A percentile compares a stretch with the other conserved stretches of the same genome.
Conservation (phyloP, 2,113 vertebrate genomes). For the Todiramphus chloris region DNA sequence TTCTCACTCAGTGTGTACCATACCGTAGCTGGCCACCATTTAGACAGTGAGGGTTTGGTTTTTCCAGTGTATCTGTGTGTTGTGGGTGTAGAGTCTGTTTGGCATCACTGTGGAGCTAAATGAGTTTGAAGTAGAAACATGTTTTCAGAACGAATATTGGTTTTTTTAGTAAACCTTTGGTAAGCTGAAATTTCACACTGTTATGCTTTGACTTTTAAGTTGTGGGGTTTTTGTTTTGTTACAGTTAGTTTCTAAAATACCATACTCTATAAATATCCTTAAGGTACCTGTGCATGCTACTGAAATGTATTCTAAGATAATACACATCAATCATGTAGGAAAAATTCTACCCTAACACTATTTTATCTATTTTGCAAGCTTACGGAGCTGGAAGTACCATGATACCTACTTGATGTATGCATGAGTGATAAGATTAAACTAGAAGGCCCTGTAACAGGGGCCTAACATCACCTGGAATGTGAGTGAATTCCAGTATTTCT, state of each 20-base stretch:
- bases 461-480: not conserved
- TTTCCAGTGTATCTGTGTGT: not conserved
- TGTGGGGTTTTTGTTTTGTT: not conserved
- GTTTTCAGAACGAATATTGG: not conserved
- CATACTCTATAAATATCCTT: not conserved
- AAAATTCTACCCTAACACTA: not conserved
- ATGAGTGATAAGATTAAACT: not conserved
- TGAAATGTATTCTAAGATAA: not conserved
- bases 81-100: not conserved
- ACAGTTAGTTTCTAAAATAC: not conserved
- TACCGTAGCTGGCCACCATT: not conserved
- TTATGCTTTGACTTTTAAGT: not conserved
- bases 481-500: not conserved
- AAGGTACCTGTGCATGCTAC: not conserved
- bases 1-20: not conserved
- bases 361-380: not conserved
- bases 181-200: not conserved
- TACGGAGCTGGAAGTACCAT: not conserved
- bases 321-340: not conserved
- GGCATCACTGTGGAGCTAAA: not conserved
- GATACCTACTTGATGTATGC: not conserved
- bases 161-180: not conserved
- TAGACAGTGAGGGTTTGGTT: not conserved
- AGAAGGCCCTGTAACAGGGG: not conserved
- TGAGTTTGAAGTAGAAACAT: not conserved